Conservation (phyloP, 2,888 invertebrate species). For the Eucriotettix oculatus region DNA sequence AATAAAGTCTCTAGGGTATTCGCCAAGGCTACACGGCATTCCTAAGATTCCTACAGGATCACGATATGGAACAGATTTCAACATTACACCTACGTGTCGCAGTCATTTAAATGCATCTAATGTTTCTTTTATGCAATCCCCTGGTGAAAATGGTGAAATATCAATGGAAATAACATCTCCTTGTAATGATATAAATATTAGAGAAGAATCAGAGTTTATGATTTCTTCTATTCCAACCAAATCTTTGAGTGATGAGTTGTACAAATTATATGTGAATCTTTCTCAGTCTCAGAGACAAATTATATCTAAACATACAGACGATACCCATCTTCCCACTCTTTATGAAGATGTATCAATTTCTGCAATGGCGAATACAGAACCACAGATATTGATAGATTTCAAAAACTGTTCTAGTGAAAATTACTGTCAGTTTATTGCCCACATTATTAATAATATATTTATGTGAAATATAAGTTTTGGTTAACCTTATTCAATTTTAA, state of each 20-base stretch:
- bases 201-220: not conserved
- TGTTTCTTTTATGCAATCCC: not conserved
- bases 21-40: no score
- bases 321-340: not conserved
- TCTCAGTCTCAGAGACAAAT: not conserved
- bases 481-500: no score
- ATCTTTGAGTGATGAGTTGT: not conserved
- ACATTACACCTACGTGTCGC: no score
- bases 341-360: not conserved
- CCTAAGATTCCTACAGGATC: no score
- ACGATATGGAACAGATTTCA: no score
- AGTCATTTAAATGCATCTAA: no score
- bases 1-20: not conserved
- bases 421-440: not conserved
- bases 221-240: not conserved
- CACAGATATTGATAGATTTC: not conserved
- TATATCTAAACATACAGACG: not conserved
- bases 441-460: not conserved
- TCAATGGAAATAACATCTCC: no score
- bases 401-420: not conserved
- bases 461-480: not conserved
- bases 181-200: not conserved
- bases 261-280: not conserved
- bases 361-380: not conserved
- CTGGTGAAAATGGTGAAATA: not conserved